Conservation (phyloP, 2,113 vertebrate species). For the Chaenocephalus aceratus region DNA sequence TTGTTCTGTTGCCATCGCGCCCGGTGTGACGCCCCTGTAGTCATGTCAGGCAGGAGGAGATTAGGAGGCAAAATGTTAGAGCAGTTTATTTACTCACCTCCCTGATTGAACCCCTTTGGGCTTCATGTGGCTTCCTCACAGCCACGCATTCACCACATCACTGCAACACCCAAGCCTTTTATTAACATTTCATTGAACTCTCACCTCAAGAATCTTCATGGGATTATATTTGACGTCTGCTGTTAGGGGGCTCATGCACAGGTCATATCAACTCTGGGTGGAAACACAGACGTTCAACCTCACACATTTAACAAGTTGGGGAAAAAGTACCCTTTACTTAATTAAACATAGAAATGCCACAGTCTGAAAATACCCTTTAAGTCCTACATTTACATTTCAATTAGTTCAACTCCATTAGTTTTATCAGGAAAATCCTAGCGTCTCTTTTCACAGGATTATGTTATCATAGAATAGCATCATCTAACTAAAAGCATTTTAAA, state of each 20-base stretch:
- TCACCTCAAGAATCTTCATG: not conserved
- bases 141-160: conserved; percentile 5
- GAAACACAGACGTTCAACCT: not conserved
- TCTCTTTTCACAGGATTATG: no score
- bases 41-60: not conserved
- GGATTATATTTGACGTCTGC: conserved; percentile 23
- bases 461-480: no score
- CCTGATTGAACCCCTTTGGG: conserved; percentile 35
- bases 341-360: no score
- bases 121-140: not conserved
- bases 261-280: not conserved
- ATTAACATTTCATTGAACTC: conserved; percentile 51
- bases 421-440: no score
- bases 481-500: no score
- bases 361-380: no score
- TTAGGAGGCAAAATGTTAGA: conserved; percentile 2
- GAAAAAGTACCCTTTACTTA: no score
- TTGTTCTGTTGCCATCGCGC: not conserved
- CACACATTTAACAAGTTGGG: not conserved
- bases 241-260: no score
- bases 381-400: no score
- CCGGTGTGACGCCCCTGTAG: not conserved
- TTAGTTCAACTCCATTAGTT: no score
- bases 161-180: not conserved
- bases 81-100: conserved; percentile 24